Conservation (phyloP, 2,797 vertebrate species). For the Babyrousa celebensis region DNA sequence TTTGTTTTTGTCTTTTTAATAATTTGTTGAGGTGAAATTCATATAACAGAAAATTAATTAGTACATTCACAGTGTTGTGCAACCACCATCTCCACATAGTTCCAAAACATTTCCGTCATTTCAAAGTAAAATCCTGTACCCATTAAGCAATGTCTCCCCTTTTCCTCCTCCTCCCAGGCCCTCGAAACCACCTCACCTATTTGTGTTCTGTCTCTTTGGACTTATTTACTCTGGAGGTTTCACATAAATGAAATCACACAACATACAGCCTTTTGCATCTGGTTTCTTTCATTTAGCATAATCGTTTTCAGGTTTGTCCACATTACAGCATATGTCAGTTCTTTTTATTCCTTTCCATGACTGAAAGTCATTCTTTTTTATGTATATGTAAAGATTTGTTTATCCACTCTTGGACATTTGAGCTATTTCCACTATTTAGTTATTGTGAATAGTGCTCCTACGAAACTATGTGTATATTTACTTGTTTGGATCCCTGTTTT, state of each 20-base stretch:
- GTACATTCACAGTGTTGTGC: background rate
- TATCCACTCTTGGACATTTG: background rate
- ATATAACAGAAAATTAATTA: conserved; percentile 23
- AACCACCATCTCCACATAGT: background rate
- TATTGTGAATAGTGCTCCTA: background rate
- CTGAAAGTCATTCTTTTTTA: background rate
- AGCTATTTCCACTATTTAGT: background rate
- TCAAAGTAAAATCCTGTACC: background rate
- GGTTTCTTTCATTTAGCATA: background rate
- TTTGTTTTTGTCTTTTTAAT: background rate
- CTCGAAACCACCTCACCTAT: background rate
- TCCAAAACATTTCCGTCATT: background rate
- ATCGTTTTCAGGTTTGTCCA: background rate
- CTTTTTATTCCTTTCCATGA: background rate
- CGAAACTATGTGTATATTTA: background rate
- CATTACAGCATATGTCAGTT: background rate
- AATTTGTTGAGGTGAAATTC: background rate
- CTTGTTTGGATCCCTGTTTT: conserved; percentile 5
- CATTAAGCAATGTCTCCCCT: background rate
- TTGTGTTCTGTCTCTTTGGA: background rate
- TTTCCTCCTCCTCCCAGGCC: no score
- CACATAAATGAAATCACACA: background rate
- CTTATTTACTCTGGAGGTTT: conserved; percentile 11
- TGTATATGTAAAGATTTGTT: background rate
- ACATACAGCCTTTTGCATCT: background rate